phyloP scores from a whole-genome alignment of 92 coral and sea anemone genomes.

The Micromussa lordhowensis region DNA sequence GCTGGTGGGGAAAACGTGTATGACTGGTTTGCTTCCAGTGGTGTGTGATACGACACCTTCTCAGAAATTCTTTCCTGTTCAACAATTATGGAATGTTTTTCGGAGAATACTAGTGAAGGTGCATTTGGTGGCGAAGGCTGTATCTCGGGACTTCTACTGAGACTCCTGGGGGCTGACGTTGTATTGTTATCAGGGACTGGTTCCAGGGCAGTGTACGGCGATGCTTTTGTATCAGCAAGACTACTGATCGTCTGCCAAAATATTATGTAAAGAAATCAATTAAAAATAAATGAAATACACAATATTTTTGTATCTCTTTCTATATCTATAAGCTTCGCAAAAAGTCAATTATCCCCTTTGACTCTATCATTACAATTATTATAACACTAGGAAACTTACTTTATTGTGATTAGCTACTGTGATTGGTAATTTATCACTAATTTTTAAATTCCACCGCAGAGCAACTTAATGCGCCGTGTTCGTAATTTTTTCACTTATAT shows the following conservation, averaged over 20 bases:
- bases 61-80: neutral
- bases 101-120: neutral
- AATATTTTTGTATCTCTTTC: no score
- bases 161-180: neutral
- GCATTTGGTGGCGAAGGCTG: neutral
- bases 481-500: no score
- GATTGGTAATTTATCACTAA: no score
- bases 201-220: neutral
- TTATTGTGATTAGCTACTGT: no score
- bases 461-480: no score
- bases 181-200: neutral
- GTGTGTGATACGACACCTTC: neutral
- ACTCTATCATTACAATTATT: no score
- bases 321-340: no score
- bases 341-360: no score
- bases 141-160: constrained; percentile 1
- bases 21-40: constrained; percentile 35
- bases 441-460: no score
- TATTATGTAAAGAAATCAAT: neutral
- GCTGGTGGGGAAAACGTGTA: constrained; percentile 82
- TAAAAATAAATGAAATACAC: no score
- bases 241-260: constrained; percentile 7
- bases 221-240: neutral
- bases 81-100: neutral
- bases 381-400: no score